These are phyloP conservation scores for Tauraco hartlaubi DNA, from an alignment of 2,797 vertebrate species.

Conservation along the genomic window DNA sequence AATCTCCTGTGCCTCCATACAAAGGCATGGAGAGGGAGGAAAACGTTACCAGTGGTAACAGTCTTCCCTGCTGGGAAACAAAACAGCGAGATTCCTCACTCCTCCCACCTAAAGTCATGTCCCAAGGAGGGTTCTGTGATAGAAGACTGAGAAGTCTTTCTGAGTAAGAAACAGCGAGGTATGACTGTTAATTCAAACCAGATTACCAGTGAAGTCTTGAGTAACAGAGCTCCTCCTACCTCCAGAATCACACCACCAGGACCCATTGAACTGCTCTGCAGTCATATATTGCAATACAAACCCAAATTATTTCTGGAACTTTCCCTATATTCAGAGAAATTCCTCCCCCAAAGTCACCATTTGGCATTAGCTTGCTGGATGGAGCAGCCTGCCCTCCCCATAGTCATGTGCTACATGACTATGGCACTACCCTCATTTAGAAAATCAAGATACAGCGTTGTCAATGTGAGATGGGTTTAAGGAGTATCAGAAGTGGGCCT, in stretches of 20 bases:
- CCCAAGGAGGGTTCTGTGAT: neutral
- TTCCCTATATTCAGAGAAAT: neutral
- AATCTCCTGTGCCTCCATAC: constrained; percentile 33
- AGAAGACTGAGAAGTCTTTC: neutral
- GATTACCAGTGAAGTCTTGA: neutral
- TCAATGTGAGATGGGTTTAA: neutral
- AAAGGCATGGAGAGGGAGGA: constrained; percentile 28
- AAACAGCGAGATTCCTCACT: neutral
- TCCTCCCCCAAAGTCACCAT: neutral
- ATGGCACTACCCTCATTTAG: neutral
- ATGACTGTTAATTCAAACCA: neutral
- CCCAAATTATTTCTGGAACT: neutral
- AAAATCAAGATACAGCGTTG: neutral
- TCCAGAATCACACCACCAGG: neutral
- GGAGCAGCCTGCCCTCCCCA: neutral
- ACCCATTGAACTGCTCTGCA: neutral
- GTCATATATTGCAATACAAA: neutral
- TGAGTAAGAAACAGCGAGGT: neutral
- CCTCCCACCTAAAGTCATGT: neutral
- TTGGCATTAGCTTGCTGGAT: neutral
- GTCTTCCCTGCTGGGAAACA: neutral
- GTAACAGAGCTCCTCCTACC: neutral
- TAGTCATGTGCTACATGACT: fast-evolving
- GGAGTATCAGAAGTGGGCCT: neutral
- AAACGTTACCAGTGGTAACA: constrained; percentile 20